A percentile compares a stretch with the other conserved stretches of the same genome.
Evolutionary conservation across 1,140 invertebrate genomes (phyloP).

Genomic region (Drosophila biarmipes): DNA sequence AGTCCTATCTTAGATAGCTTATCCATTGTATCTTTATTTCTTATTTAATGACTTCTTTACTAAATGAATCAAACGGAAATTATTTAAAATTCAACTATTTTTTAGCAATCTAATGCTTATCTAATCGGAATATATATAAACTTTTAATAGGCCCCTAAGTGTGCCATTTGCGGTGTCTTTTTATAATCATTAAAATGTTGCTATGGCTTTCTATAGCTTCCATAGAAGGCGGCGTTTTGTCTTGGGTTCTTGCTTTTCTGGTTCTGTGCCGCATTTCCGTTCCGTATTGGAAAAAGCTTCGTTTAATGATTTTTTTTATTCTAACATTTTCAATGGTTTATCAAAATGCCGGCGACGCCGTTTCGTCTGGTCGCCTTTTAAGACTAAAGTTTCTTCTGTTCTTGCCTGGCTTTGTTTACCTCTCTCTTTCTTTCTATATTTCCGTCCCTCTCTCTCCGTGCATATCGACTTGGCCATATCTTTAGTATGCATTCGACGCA

Average conservation of each 20-base stretch:
- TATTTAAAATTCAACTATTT: not conserved
- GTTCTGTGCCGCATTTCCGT: slow-evolving; percentile 76
- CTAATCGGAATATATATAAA: slow-evolving; percentile 26
- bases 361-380: slow-evolving; percentile 58
- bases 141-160: slow-evolving; percentile 36
- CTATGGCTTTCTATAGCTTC: slow-evolving; percentile 3
- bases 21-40: no score
- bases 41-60: not conserved
- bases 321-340: slow-evolving; percentile 61
- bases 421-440: not conserved
- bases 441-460: slow-evolving; percentile 10
- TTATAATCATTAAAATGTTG: slow-evolving; percentile 29
- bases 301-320: slow-evolving; percentile 49
- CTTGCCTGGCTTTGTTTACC: slow-evolving; percentile 19
- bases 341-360: slow-evolving; percentile 61
- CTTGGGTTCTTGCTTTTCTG: slow-evolving; percentile 39
- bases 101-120: slow-evolving; percentile 10
- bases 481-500: slow-evolving; percentile 77
- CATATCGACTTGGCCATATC: slow-evolving; percentile 63
- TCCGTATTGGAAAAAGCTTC: slow-evolving; percentile 70
- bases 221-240: slow-evolving; percentile 18
- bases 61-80: not conserved
- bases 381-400: slow-evolving; percentile 53
- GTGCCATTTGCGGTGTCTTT: slow-evolving; percentile 37
- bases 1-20: not conserved